phyloP scores from a whole-genome alignment of 2,113 vertebrate species.

The Willisornis vidua region DNA sequence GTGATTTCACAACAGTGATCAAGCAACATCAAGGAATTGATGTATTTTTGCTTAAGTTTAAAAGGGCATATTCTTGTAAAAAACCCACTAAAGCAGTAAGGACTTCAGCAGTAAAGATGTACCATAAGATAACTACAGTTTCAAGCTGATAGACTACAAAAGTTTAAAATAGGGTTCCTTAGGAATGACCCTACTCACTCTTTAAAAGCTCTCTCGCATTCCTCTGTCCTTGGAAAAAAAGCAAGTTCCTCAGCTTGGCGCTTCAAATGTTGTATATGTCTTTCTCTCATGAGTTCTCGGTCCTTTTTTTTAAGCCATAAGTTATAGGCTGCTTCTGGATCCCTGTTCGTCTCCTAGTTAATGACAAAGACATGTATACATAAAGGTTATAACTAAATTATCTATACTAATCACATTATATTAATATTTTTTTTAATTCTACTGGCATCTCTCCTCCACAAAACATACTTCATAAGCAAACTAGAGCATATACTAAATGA shows the following conservation, averaged over 20 bases:
- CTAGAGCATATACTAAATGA: neutral
- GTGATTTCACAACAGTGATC: neutral
- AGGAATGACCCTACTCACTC: slow-evolving; percentile 77
- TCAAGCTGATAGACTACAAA: neutral
- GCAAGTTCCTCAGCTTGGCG: slow-evolving; percentile 81
- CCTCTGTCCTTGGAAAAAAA: slow-evolving; percentile 80
- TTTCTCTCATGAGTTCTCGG: slow-evolving; percentile 86
- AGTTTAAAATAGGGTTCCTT: neutral
- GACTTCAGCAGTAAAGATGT: neutral
- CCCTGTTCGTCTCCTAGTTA: slow-evolving; percentile 78
- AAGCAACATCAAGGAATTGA: neutral
- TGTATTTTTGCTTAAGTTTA: neutral
- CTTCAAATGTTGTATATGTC: slow-evolving; percentile 82
- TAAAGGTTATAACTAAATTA: neutral
- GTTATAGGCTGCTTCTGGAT: slow-evolving; percentile 86
- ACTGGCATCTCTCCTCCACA: neutral
- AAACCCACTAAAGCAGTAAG: neutral
- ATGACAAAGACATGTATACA: neutral
- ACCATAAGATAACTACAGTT: neutral
- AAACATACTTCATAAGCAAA: neutral
- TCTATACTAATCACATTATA: neutral
- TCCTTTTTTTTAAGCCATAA: slow-evolving; percentile 92
- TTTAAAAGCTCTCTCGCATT: slow-evolving; percentile 89
- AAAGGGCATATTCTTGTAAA: neutral
- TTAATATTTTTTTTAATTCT: neutral